phyloP scores from a whole-genome alignment of 2,797 vertebrate species.

The Florisuga fusca region DNA sequence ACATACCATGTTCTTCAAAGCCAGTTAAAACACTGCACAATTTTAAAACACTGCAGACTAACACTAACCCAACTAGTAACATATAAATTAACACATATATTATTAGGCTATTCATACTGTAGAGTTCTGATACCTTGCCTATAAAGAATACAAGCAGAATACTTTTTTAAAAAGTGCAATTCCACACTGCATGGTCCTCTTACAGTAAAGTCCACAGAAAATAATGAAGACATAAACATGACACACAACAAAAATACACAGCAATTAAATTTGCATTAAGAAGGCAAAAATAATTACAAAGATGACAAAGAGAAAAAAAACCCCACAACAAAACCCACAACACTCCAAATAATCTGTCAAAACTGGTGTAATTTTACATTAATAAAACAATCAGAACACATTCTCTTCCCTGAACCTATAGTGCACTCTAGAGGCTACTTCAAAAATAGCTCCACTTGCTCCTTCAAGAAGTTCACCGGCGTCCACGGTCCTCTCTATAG shows the following conservation, averaged over 20 bases:
- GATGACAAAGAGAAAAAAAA: not conserved
- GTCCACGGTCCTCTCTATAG: too few relatives aligned
- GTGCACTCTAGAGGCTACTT: not conserved
- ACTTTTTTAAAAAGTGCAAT: too few relatives aligned
- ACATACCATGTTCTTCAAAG: not conserved
- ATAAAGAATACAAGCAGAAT: not conserved
- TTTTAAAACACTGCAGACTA: not conserved
- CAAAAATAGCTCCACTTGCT: not conserved
- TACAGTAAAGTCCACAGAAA: not conserved
- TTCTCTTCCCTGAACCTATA: not conserved
- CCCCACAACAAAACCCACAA: not conserved
- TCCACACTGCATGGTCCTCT: not conserved
- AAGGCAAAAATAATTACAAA: not conserved
- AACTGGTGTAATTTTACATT: not conserved
- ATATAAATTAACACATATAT: conserved; percentile 6
- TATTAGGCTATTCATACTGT: not conserved
- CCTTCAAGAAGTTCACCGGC: not conserved
- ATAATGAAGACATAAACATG: not conserved
- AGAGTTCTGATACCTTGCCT: not conserved
- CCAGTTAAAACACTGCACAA: too few relatives aligned
- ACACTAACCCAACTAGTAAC: not conserved
- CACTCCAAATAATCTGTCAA: not conserved
- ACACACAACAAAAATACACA: not conserved
- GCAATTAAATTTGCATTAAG: not conserved
- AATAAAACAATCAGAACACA: not conserved